Conservation (phyloP, 2,888 invertebrate genomes). For the Atethmia centrago region DNA sequence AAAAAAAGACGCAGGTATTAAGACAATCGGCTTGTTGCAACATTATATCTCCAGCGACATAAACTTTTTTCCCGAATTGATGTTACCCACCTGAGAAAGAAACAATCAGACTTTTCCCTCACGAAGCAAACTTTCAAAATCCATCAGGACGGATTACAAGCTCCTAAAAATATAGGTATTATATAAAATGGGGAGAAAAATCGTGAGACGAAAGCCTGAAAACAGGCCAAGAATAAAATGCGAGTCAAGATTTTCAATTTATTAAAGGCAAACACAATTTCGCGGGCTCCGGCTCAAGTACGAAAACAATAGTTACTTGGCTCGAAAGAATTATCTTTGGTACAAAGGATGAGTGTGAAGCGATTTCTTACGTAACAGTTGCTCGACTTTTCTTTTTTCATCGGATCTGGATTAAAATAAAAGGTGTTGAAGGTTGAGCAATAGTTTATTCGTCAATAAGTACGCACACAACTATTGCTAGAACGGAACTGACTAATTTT, state of each 20-base stretch:
- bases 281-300: conserved; percentile 69
- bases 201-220: conserved; percentile 63
- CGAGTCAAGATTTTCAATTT: conserved; percentile 82
- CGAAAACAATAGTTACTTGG: conserved; percentile 76
- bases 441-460: background rate
- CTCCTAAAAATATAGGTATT: conserved; percentile 60
- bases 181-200: conserved; percentile 63
- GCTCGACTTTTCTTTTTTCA: background rate
- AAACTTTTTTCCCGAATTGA: conserved; percentile 48
- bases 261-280: conserved; percentile 82
- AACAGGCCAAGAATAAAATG: conserved; percentile 67
- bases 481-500: background rate
- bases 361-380: conserved; percentile 39
- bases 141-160: conserved; percentile 60
- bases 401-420: background rate
- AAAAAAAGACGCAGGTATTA: conserved; percentile 8
- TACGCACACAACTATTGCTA: background rate
- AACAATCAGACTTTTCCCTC: conserved; percentile 55
- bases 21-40: conserved; percentile 29
- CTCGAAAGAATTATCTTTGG: conserved; percentile 65
- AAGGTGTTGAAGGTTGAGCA: background rate
- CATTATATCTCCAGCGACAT: conserved; percentile 46
- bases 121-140: conserved; percentile 58
- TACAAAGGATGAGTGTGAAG: conserved; percentile 29
- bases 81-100: conserved; percentile 54